These are phyloP conservation scores for Pogoniulus pusillus DNA, from an alignment of 2,797 vertebrate species.

Conservation along the genomic window DNA sequence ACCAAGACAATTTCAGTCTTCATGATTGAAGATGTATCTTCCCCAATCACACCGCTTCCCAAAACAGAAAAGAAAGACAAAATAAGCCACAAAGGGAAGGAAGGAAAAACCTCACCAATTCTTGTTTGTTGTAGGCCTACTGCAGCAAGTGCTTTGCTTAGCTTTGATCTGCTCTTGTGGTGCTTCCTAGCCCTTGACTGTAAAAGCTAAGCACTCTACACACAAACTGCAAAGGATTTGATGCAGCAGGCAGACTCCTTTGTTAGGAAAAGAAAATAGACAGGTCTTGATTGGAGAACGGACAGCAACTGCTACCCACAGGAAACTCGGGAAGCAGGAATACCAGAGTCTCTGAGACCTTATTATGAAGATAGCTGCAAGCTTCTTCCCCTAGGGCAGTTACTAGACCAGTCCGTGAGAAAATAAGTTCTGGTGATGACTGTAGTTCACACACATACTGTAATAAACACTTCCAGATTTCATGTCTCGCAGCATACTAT, in stretches of 20 bases:
- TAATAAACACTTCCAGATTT: constrained; percentile 62
- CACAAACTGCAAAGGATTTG: neutral
- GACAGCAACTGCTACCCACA: neutral
- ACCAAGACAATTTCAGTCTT: neutral
- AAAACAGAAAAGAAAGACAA: neutral
- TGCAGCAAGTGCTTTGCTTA: neutral
- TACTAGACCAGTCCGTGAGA: constrained; percentile 34
- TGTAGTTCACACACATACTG: constrained; percentile 31
- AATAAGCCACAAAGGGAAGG: constrained; percentile 59
- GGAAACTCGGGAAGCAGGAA: constrained; percentile 28
- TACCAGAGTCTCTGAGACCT: neutral
- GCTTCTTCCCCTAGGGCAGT: constrained; percentile 11
- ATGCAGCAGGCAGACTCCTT: neutral
- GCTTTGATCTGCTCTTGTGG: constrained; percentile 28
- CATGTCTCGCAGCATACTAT: constrained; percentile 25
- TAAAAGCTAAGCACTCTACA: neutral
- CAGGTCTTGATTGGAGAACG: neutral
- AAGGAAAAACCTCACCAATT: constrained; percentile 42
- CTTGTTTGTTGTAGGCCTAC: constrained; percentile 9
- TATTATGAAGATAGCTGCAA: neutral
- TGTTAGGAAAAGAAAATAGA: neutral
- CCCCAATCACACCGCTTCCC: neutral
- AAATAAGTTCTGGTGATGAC: constrained; percentile 37
- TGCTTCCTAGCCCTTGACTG: neutral
- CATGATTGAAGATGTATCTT: neutral